phyloP scores from a whole-genome alignment of 2,888 invertebrate species.

The Pantelozetes paolii region DNA sequence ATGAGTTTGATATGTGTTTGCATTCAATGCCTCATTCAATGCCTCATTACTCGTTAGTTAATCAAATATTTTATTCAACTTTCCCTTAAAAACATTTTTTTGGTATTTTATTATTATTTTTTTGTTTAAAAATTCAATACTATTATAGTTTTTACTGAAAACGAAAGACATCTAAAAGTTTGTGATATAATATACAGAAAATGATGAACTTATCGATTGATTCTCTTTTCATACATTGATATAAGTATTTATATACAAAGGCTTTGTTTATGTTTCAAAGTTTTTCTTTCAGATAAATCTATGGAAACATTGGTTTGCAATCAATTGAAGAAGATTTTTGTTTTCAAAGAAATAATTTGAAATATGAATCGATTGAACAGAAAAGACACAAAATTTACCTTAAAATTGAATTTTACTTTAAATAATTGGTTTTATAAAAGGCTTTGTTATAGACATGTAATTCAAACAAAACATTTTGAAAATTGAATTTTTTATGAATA shows the following conservation, averaged over 20 bases:
- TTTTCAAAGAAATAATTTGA: slow-evolving; percentile 4
- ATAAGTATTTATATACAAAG: too few species aligned
- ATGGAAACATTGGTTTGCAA: slow-evolving; percentile 11
- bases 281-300: neutral
- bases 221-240: neutral
- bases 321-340: neutral
- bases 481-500: too few species aligned
- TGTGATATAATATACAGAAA: neutral
- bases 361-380: slow-evolving; percentile 6
- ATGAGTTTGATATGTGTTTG: slow-evolving; percentile 7
- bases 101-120: neutral
- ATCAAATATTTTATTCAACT: neutral
- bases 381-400: neutral
- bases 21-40: neutral
- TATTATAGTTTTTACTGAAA: neutral
- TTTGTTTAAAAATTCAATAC: neutral
- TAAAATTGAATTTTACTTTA: slow-evolving; percentile 11
- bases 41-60: slow-evolving; percentile 20
- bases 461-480: too few species aligned
- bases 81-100: neutral
- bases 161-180: neutral
- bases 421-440: neutral
- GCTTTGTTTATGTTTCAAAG: neutral
- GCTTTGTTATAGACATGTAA: too few species aligned
- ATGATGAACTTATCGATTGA: slow-evolving; percentile 21